These are phyloP conservation scores for Popillia japonica DNA, from an alignment of 1,140 invertebrate species.

Conservation along the genomic window DNA sequence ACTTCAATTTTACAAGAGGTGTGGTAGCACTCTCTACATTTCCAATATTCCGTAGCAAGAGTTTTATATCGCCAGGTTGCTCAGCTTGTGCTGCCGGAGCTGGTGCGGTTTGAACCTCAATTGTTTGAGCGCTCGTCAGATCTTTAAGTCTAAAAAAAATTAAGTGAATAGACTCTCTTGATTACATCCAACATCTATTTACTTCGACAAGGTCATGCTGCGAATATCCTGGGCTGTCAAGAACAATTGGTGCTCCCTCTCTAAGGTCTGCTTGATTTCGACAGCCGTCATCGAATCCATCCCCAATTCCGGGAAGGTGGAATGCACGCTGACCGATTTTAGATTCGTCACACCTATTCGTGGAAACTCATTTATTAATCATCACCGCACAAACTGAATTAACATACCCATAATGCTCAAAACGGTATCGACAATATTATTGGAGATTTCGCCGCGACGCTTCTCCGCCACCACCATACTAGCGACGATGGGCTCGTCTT, in stretches of 20 bases:
- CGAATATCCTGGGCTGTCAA: constrained; percentile 70
- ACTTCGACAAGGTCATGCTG: constrained; percentile 59
- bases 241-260: constrained; percentile 70
- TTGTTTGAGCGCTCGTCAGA: not conserved
- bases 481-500: constrained; percentile 71
- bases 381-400: too few species aligned
- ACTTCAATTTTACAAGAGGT: constrained; percentile 37
- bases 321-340: constrained; percentile 70
- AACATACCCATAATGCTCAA: constrained; percentile 28
- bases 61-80: not conserved
- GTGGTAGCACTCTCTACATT: constrained; percentile 10
- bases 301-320: constrained; percentile 82
- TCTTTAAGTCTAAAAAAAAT: constrained; percentile 11
- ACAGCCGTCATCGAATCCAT: constrained; percentile 92
- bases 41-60: not conserved
- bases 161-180: not conserved
- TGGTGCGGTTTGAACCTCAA: not conserved
- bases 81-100: not conserved
- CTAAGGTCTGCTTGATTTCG: constrained; percentile 77
- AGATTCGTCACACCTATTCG: constrained; percentile 61
- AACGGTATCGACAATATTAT: not conserved
- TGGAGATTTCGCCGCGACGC: not conserved
- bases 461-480: constrained; percentile 82
- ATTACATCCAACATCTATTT: not conserved
- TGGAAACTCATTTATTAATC: too few species aligned